Conservation (phyloP, 1,140 invertebrate species). For the Drosophila malerkotliana region DNA sequence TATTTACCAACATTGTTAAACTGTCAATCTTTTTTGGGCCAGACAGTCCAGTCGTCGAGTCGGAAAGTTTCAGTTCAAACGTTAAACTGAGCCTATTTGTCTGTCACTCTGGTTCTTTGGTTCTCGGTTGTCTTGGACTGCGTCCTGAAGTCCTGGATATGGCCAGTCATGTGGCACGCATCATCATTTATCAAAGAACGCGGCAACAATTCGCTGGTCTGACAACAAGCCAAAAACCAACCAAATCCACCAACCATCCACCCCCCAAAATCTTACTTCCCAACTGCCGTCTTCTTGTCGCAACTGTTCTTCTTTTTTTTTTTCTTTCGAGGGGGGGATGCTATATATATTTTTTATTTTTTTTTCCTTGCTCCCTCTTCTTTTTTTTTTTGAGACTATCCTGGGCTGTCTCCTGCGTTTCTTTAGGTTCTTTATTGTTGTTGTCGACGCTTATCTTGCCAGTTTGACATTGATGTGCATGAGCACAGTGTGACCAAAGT, state of each 20-base stretch:
- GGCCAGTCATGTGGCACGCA: slow-evolving; percentile 74
- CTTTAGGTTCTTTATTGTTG: slow-evolving; percentile 27
- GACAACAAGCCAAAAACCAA: slow-evolving; percentile 54
- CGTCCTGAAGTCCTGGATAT: slow-evolving; percentile 34
- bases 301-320: slow-evolving; percentile 17
- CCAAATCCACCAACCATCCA: background rate
- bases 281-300: slow-evolving; percentile 4
- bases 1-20: background rate
- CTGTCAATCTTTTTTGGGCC: background rate
- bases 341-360: slow-evolving; percentile 1
- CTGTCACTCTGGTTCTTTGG: slow-evolving; percentile 18
- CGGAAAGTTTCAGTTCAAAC: background rate
- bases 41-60: slow-evolving; percentile 36
- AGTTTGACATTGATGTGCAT: slow-evolving; percentile 33
- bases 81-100: slow-evolving; percentile 30
- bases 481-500: slow-evolving; percentile 13
- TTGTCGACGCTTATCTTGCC: slow-evolving; percentile 36
- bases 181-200: slow-evolving; percentile 71
- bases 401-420: slow-evolving; percentile 24
- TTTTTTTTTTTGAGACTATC: slow-evolving; percentile 1
- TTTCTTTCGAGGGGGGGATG: background rate
- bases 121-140: slow-evolving; percentile 1
- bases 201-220: slow-evolving; percentile 39
- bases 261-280: slow-evolving; percentile 1
- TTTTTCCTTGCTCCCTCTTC: background rate